Conservation (phyloP, 2,888 invertebrate genomes). For the Dexiosoma caninum region DNA sequence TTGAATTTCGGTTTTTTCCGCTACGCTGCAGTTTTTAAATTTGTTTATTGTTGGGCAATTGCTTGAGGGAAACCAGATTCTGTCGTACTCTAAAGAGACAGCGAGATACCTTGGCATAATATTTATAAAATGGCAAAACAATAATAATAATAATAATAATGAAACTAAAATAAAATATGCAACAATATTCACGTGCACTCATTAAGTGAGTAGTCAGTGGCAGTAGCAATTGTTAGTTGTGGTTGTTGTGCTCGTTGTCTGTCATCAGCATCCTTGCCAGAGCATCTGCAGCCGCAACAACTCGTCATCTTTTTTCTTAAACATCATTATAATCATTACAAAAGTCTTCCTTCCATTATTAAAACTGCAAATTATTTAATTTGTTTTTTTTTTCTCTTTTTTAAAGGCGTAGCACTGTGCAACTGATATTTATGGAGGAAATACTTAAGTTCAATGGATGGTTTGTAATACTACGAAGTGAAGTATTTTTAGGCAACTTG, state of each 20-base stretch:
- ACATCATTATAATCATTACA: slow-evolving; percentile 25
- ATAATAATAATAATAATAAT: background rate
- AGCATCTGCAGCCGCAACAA: background rate
- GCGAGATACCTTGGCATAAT: slow-evolving; percentile 31
- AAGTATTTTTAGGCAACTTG: too few species aligned
- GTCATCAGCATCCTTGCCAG: background rate
- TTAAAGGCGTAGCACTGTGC: slow-evolving; percentile 6
- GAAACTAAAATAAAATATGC: background rate
- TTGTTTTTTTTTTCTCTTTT: slow-evolving; percentile 23
- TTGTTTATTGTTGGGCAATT: slow-evolving; percentile 18
- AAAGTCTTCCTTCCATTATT: slow-evolving; percentile 47
- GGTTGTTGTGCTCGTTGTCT: background rate
- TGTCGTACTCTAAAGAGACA: background rate
- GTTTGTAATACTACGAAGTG: background rate
- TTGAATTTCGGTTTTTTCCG: slow-evolving; percentile 36
- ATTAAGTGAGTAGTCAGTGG: slow-evolving; percentile 38
- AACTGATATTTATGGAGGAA: background rate
- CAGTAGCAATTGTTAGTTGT: slow-evolving; percentile 27
- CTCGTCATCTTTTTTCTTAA: background rate
- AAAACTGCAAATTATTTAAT: slow-evolving; percentile 60
- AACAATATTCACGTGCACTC: slow-evolving; percentile 49
- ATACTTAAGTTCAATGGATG: background rate
- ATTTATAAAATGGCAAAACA: background rate
- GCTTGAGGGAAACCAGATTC: slow-evolving; percentile 29
- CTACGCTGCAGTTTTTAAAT: background rate